phyloP scores from a whole-genome alignment of 2,888 invertebrate species.

The Phragmatobia fuliginosa region DNA sequence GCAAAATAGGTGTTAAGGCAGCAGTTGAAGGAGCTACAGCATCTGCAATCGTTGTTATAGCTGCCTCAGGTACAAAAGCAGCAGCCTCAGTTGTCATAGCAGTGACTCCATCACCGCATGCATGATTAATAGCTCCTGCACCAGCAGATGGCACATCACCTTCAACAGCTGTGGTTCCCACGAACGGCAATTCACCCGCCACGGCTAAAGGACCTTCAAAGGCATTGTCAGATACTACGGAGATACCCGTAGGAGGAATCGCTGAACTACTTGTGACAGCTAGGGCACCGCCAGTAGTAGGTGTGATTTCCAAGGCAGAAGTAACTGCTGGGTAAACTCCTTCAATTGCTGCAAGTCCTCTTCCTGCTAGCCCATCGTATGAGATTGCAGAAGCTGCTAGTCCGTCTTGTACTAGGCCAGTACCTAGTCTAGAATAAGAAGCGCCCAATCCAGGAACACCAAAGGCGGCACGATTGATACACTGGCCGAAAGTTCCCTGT shows the following conservation, averaged over 20 bases:
- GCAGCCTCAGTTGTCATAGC: conserved; percentile 49
- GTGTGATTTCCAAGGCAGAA: conserved; percentile 31
- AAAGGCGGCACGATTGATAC: conserved; percentile 11
- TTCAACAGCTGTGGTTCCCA: conserved; percentile 58
- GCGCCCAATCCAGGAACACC: neutral
- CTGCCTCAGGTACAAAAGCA: conserved; percentile 1
- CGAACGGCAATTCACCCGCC: conserved; percentile 60
- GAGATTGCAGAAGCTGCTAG: neutral
- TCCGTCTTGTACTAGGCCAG: conserved; percentile 13
- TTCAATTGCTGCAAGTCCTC: conserved; percentile 3
- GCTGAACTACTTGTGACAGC: conserved; percentile 54
- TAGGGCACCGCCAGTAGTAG: conserved; percentile 54
- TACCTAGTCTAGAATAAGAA: conserved; percentile 3
- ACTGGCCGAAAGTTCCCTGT: conserved; percentile 17
- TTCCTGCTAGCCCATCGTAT: conserved; percentile 14
- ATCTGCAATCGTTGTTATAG: conserved; percentile 3
- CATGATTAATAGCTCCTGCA: conserved; percentile 54
- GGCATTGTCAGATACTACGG: conserved; percentile 59
- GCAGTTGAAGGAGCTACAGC: conserved; percentile 8
- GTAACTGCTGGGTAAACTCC: conserved; percentile 9
- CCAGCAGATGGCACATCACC: conserved; percentile 58
- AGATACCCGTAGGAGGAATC: conserved; percentile 55
- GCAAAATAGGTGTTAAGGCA: conserved; percentile 4
- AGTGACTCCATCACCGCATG: conserved; percentile 57
- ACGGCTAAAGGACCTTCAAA: conserved; percentile 59